Evolutionary conservation across 2,113 vertebrate genomes (phyloP), one percentile per base, ranked within the genome.

Genomic region (Prietella phreatophila): DNA sequence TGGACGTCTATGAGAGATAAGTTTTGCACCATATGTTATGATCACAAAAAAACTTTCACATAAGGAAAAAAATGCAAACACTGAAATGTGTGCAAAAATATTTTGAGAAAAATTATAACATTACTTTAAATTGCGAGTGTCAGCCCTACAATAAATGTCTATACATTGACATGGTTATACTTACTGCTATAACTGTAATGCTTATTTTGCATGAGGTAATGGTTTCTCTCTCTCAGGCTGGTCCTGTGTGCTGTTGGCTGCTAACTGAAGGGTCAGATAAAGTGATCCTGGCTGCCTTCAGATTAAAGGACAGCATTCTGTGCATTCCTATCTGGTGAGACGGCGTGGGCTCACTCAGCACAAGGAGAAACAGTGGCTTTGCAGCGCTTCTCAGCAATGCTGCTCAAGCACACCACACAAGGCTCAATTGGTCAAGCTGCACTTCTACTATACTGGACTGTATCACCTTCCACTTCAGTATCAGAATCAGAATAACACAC

Each of bases 261-360:
- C 86, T 83, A 87, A 85, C 86, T 83, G 60, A 89, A 89, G 87
- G 92, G 94, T 93, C 94, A 95, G 96, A 97, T 96, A 96, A 96
- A 96, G 96, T 93, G 90, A 92, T 94, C 94, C 94, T 93, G 96
- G 95, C 95, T 95, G 94, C 95, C 94, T 96, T 93, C 93, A 96
- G 96, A 97, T 97, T 96, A 97, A 97, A 96, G 95, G 96, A 96
- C 96, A 96, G 96, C 96, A 97, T 98, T 97, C 96, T 97, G 92
- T 91, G 95, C 96, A 97, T 98, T 98, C 97, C 96, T 96, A 95
- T 90, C 94, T 95, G 95, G 95, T 97, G 96, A 96, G 96, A 95
- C 65, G 76, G 47, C 47, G 19, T 78, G 42, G 86, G 86, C 88
- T 47, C 83, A 75, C 83, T 86, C 79, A 87, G 79, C 88, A 79